Evolutionary conservation across 2,888 invertebrate genomes (phyloP).

Genomic region (Petrolisthes cinctipes): DNA sequence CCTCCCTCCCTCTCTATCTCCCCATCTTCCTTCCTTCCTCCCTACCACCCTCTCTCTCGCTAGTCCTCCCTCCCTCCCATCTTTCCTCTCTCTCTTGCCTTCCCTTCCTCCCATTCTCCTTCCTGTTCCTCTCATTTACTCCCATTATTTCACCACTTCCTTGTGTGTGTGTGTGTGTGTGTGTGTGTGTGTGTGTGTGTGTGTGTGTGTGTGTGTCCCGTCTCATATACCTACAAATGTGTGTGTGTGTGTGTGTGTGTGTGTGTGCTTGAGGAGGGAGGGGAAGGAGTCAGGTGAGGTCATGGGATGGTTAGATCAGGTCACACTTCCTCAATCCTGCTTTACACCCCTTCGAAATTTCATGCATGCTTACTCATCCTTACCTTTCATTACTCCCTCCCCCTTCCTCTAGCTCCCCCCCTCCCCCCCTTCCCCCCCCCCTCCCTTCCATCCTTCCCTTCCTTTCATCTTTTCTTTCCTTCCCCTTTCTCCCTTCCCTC

Average conservation of each 20-base stretch:
- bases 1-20: too few relatives aligned
- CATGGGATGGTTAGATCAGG: background rate
- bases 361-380: background rate
- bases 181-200: background rate
- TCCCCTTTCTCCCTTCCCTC: background rate
- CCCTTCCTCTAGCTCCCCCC: background rate
- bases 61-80: too few relatives aligned
- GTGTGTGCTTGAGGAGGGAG: background rate
- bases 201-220: too few relatives aligned
- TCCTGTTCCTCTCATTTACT: too few relatives aligned
- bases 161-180: too few relatives aligned
- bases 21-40: too few relatives aligned
- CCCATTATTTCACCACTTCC: too few relatives aligned
- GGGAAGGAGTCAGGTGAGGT: background rate
- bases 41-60: too few relatives aligned
- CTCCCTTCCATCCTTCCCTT: background rate
- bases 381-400: background rate
- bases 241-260: background rate
- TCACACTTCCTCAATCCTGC: background rate
- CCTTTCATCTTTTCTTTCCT: background rate
- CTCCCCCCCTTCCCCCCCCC: background rate
- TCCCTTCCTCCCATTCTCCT: too few relatives aligned
- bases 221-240: too few relatives aligned
- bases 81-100: too few relatives aligned
- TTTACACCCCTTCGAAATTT: background rate